Percentiles rank a stretch among this genome's conserved stretches.
Evolutionary conservation across 2,888 invertebrate genomes (phyloP).

Genomic region (Erannis defoliaria): DNA sequence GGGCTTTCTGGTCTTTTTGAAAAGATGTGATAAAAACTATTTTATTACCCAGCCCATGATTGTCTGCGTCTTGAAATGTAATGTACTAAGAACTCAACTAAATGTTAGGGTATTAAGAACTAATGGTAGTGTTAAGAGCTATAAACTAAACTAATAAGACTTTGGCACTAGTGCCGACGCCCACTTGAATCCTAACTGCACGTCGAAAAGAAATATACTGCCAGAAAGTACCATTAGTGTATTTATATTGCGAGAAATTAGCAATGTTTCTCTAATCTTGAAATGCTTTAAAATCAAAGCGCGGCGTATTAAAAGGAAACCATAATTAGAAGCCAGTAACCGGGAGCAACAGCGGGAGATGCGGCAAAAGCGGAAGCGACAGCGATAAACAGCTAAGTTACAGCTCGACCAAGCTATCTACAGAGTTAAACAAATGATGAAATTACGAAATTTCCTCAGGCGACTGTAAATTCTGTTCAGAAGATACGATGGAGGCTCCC

Average conservation of each 20-base stretch:
- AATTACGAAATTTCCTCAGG: not conserved
- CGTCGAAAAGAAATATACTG: slow-evolving; percentile 36
- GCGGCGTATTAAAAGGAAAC: slow-evolving; percentile 70
- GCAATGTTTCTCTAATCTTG: slow-evolving; percentile 65
- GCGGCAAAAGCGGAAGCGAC: slow-evolving; percentile 33
- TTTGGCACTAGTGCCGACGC: slow-evolving; percentile 3
- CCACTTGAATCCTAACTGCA: slow-evolving; percentile 13
- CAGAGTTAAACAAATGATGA: not conserved
- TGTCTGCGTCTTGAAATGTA: too few relatives aligned
- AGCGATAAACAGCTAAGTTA: slow-evolving; percentile 25
- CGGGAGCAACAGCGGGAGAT: slow-evolving; percentile 46
- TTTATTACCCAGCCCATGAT: too few relatives aligned
- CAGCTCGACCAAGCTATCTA: not conserved
- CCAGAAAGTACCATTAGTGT: slow-evolving; percentile 48
- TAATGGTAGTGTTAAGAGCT: slow-evolving; percentile 14
- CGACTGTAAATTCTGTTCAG: not conserved
- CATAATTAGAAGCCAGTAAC: slow-evolving; percentile 72
- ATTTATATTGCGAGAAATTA: slow-evolving; percentile 56
- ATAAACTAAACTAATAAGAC: slow-evolving; percentile 24
- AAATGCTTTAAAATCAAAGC: slow-evolving; percentile 66
- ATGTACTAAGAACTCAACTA: not conserved
- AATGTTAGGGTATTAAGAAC: slow-evolving; percentile 7
- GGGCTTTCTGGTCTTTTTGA: too few relatives aligned
- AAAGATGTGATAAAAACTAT: too few relatives aligned
- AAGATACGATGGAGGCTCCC: not conserved